Base-by-base conservation (phyloP, 92 coral and sea anemone species). In the Bergia sp. region DNA sequence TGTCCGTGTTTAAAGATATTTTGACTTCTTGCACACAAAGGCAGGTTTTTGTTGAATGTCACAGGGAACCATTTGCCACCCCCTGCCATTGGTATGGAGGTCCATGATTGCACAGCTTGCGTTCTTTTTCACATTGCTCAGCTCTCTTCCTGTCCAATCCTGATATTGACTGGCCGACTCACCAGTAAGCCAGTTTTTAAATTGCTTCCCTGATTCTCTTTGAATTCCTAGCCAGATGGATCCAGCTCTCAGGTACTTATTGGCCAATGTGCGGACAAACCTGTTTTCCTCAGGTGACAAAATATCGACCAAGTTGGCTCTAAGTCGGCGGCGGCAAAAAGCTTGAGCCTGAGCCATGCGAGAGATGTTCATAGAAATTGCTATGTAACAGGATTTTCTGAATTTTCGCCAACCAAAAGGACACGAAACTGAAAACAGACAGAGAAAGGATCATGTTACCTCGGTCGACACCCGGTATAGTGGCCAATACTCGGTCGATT, bases 191-290 rank as follows among this genome's bases (percentile, higher is more conserved):
- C 77, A 73, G 38, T 8, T 73, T 23, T 36, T 11, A 73, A 73
- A 73, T 23, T 38, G 2, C 5, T 73, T 73, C 41, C 77, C 77
- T 15, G 58, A 1, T 73, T 73, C 77, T 73, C 42, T 73, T 41
- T 73, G 77, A 73, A 73, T 73, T 73, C 77, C 77, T 21, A 73
- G 41, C 77, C 77, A 73, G 43, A 73, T 73, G 41, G 41, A 10
- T 1, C 42, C 20, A 4, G 18, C 6, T 41, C 39, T 73, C 18
- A 73, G 5, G 38, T 0, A 10, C 0, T 73, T 37, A 41, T 20
- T 73, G 39, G 77, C 44, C 18, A 73, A 73, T 38, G 38, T 73
- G 77, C 77, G 44, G 10, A 73, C 44, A 73, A 73, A 73, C 5
- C n/a, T 73, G 44, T 73, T 73, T 73, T 73, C 77, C 41, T 73